These are phyloP conservation scores for Saturnia japonica DNA, from an alignment of 2,888 invertebrate genomes.

Conservation along the genomic window DNA sequence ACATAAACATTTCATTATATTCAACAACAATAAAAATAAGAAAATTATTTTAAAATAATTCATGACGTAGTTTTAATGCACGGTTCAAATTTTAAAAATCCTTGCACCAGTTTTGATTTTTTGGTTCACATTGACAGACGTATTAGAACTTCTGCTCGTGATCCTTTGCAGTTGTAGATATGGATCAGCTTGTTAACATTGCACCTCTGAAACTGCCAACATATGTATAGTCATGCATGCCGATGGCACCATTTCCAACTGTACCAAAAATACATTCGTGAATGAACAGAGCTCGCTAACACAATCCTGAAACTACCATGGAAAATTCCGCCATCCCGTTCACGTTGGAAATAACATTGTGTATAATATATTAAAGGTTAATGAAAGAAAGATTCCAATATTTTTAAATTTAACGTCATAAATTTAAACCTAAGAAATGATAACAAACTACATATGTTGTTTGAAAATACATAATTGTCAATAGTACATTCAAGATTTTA, in stretches of 20 bases:
- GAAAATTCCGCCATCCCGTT: constrained; percentile 73
- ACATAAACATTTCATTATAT: neutral
- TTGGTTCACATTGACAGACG: neutral
- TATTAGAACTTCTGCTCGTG: constrained; percentile 18
- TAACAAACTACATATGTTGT: neutral
- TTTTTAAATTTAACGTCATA: neutral
- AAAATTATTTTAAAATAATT: no score
- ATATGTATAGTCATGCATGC: constrained; percentile 50
- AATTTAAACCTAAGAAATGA: neutral
- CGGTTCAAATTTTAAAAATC: no score
- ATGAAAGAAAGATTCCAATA: neutral
- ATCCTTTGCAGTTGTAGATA: constrained; percentile 45
- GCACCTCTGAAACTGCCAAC: constrained; percentile 65
- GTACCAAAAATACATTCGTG: constrained; percentile 67
- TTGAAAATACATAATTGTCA: neutral
- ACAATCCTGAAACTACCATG: constrained; percentile 57
- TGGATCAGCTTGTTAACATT: constrained; percentile 72
- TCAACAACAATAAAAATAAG: no score
- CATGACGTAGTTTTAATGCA: no score
- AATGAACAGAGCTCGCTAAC: constrained; percentile 53
- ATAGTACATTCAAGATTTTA: neutral
- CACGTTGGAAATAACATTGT: constrained; percentile 18
- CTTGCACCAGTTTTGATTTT: no score
- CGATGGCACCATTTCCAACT: constrained; percentile 65
- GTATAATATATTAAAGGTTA: neutral